Conservation (phyloP, 2,797 vertebrate genomes). For the Sparus aurata region DNA sequence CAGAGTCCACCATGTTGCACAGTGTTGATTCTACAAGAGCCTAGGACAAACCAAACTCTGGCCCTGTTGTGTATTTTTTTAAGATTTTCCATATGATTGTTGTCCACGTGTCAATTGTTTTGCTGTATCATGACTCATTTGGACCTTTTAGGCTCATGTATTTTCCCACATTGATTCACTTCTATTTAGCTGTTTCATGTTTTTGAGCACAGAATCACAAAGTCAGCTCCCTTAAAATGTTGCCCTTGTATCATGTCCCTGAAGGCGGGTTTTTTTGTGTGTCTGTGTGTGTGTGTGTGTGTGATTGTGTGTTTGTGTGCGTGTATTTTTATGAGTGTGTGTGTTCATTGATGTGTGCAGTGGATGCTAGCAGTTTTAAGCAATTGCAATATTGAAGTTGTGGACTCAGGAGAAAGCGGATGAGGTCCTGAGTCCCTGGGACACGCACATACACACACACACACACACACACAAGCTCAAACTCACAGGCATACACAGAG, state of each 20-base stretch:
- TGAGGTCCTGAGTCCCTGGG: conserved; percentile 71
- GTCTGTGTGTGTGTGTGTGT: conserved; percentile 28
- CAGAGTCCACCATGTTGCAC: too few species aligned
- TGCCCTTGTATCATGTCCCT: conserved; percentile 68
- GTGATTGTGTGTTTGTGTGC: conserved; percentile 42
- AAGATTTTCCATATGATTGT: not conserved
- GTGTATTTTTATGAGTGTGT: conserved; percentile 34
- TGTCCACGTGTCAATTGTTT: conserved; percentile 17
- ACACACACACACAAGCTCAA: conserved; percentile 9
- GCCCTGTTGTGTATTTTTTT: not conserved
- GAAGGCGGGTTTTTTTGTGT: conserved; percentile 48
- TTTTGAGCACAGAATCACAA: conserved; percentile 59
- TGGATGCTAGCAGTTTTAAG: conserved; percentile 75
- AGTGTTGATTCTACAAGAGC: too few species aligned
- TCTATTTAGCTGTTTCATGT: conserved; percentile 52
- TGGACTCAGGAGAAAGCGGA: conserved; percentile 78
- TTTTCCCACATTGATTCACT: conserved; percentile 51
- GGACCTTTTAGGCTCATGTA: conserved; percentile 18
- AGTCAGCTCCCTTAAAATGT: conserved; percentile 70
- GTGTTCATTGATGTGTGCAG: conserved; percentile 71
- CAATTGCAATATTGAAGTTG: conserved; percentile 80
- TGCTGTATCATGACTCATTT: conserved; percentile 38
- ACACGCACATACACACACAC: conserved; percentile 42
- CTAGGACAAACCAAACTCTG: too few species aligned
- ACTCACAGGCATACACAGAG: conserved; percentile 65